Conservation (phyloP, 2,113 vertebrate species). For the Emydura subglobosa region DNA sequence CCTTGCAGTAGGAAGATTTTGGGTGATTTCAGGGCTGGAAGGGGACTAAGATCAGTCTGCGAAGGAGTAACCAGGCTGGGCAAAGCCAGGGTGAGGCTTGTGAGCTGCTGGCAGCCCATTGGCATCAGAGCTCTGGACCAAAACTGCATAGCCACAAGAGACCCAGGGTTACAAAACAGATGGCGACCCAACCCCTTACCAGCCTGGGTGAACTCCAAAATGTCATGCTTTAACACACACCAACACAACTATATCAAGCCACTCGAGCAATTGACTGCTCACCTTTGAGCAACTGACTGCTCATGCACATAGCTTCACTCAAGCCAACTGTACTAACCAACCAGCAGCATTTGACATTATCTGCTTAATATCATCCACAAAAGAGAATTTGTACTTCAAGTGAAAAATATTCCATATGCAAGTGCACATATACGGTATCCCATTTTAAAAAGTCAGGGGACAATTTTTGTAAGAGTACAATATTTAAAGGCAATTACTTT, state of each 20-base stretch:
- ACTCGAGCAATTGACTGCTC: neutral
- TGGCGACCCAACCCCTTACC: too few relatives aligned
- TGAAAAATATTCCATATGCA: neutral
- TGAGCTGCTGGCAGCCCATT: too few relatives aligned
- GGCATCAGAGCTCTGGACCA: too few relatives aligned
- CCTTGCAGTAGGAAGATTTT: too few relatives aligned
- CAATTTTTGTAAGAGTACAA: neutral
- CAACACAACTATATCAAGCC: neutral
- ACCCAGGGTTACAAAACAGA: too few relatives aligned
- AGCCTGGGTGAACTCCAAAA: too few relatives aligned
- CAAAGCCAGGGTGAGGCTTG: too few relatives aligned
- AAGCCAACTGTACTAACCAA: constrained; percentile 43
- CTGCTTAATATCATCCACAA: neutral
- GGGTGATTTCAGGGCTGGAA: too few relatives aligned
- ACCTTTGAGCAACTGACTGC: neutral
- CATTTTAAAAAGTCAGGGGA: neutral
- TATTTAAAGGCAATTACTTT: neutral
- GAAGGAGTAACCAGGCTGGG: too few relatives aligned
- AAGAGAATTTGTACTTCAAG: neutral
- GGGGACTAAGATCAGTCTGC: too few relatives aligned
- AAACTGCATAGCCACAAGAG: too few relatives aligned
- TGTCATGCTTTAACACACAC: neutral
- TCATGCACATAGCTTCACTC: constrained; percentile 43
- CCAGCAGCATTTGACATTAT: neutral
- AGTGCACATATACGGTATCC: neutral